Conservation (phyloP, 2,888 invertebrate genomes). For the Cheilosia soror region DNA sequence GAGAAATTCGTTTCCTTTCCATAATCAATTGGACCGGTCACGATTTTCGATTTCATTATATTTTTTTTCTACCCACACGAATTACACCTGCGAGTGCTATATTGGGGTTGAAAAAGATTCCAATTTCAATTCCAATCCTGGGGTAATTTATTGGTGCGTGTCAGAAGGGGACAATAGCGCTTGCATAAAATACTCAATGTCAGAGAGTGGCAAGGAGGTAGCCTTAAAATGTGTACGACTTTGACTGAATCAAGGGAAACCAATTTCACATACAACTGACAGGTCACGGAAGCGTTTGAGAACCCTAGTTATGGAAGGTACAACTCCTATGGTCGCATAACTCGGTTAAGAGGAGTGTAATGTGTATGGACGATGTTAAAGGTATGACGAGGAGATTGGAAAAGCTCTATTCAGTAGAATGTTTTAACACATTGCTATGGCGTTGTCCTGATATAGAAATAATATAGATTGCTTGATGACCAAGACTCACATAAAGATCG, state of each 20-base stretch:
- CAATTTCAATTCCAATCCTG: neutral
- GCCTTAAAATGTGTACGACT: conserved; percentile 38
- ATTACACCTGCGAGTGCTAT: conserved; percentile 42
- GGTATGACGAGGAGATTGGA: neutral
- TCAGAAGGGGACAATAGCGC: conserved; percentile 59
- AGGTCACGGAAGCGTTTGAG: conserved; percentile 68
- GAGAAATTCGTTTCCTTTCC: neutral
- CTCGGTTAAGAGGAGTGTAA: neutral
- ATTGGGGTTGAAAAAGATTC: conserved; percentile 32
- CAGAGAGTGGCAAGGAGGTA: conserved; percentile 23
- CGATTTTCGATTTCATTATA: conserved; percentile 68
- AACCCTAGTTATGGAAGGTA: conserved; percentile 2
- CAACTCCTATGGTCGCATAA: neutral
- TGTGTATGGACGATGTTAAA: neutral
- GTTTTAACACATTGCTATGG: too few species aligned
- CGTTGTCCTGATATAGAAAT: too few species aligned
- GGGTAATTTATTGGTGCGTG: conserved; percentile 68
- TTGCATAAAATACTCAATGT: conserved; percentile 73
- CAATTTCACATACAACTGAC: conserved; percentile 71
- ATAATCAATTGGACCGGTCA: conserved; percentile 68
- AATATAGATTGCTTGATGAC: neutral
- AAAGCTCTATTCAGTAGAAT: neutral
- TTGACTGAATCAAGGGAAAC: conserved; percentile 57
- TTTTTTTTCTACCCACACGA: conserved; percentile 18
- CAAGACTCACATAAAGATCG: neutral